Percentiles rank a stretch among this genome's conserved stretches.
phyloP scores from a whole-genome alignment of 1,140 invertebrate genomes.

The Drosophila melanogaster region Release_6_plus_ISO1_MT NT_033777.3:31649001-31649500 shows the following conservation, averaged over 20 bases:
- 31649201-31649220: constrained; percentile 20
- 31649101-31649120: constrained; percentile 43
- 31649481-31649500: neutral
- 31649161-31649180: constrained; percentile 6
- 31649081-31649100: constrained; percentile 58
- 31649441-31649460: no score
- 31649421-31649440: no score
- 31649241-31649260: neutral
- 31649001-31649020: constrained; percentile 27
- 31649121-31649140: constrained; percentile 50
- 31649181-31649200: constrained; percentile 1
- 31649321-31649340: neutral
- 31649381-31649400: neutral
- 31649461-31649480: neutral
- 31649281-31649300: constrained; percentile 5
- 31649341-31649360: neutral
- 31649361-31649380: neutral
- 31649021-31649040: constrained; percentile 72
- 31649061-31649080: constrained; percentile 68
- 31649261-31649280: neutral
- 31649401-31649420: neutral
- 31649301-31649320: neutral
- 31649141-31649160: constrained; percentile 47
- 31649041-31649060: constrained; percentile 63
- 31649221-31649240: neutral